These are phyloP conservation scores for Puffinus mauretanicus DNA, from an alignment of 2,113 vertebrate species.

Conservation along the genomic window DNA sequence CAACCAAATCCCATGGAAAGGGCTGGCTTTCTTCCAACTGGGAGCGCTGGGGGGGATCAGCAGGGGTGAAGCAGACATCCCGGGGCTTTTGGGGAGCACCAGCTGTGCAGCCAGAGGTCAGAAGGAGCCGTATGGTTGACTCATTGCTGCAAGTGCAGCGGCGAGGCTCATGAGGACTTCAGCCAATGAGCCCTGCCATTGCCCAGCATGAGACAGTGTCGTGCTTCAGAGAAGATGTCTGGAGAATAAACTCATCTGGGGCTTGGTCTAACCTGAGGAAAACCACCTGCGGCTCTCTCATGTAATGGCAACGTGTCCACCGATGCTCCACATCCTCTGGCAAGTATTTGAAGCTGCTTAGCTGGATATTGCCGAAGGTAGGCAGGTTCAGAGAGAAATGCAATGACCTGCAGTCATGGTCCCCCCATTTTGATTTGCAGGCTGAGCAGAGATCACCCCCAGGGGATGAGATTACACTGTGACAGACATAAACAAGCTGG, in stretches of 20 bases:
- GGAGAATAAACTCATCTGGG: neutral
- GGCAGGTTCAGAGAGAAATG: neutral
- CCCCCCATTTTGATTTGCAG: neutral
- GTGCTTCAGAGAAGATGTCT: neutral
- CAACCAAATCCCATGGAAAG: neutral
- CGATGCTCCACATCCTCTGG: neutral
- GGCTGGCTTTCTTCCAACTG: neutral
- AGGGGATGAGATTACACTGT: neutral
- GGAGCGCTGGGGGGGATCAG: neutral
- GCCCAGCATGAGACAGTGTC: rapidly evolving
- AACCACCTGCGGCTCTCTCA: neutral
- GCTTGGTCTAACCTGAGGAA: neutral
- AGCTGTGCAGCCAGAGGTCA: neutral
- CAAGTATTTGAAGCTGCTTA: neutral
- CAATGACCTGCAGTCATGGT: too few relatives aligned
- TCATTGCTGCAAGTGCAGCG: neutral
- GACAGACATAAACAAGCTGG: neutral
- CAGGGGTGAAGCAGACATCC: neutral
- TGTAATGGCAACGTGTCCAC: rapidly evolving
- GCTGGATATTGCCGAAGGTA: neutral
- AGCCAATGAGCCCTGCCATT: neutral
- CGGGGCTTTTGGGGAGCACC: neutral
- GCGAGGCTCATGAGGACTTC: neutral
- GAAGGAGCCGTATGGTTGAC: rapidly evolving
- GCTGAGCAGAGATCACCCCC: neutral